phyloP scores from a whole-genome alignment of 2,113 vertebrate species.

The Tragelaphus strepsiceros region DNA sequence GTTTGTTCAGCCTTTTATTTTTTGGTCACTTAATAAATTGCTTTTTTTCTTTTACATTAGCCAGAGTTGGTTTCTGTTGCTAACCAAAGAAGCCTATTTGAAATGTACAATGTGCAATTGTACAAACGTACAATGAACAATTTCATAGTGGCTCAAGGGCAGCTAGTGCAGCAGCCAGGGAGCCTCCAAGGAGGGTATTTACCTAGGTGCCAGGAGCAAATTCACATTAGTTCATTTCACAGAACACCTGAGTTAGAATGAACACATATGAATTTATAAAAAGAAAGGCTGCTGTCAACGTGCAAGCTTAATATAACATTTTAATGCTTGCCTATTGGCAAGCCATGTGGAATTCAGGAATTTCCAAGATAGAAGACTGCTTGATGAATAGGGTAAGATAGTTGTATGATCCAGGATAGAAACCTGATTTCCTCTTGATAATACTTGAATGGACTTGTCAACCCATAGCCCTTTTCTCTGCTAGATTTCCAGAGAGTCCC shows the following conservation, averaged over 20 bases:
- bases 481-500: neutral
- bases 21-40: neutral
- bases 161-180: neutral
- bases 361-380: neutral
- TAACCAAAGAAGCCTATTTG: neutral
- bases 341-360: neutral
- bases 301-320: neutral
- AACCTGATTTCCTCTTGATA: neutral
- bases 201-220: neutral
- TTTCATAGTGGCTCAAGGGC: neutral
- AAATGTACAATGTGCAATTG: neutral
- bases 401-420: neutral
- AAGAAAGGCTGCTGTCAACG: neutral
- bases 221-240: neutral
- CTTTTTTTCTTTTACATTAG: neutral
- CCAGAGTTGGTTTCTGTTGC: neutral
- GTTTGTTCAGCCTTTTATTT: neutral
- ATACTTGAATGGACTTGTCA: no score
- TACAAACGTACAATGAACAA: neutral
- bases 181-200: neutral
- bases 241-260: neutral
- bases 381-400: neutral
- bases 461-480: neutral
- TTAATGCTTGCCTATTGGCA: neutral
- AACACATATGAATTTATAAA: neutral